Base-by-base conservation (phyloP, 2,797 vertebrate species). In the Sebastes itinus region DNA sequence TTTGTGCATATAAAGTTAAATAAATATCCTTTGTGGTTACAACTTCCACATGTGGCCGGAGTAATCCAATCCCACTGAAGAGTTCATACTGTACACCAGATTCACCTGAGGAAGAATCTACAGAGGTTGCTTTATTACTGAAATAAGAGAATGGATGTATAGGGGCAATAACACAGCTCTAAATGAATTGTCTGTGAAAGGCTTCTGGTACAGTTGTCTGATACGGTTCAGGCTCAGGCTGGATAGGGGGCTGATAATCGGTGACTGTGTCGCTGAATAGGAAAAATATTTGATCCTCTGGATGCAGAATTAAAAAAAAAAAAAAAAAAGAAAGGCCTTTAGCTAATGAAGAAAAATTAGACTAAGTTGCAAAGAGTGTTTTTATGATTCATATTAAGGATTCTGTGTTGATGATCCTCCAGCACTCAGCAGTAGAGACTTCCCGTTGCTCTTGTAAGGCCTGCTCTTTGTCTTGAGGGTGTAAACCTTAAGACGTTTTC, bases 191-290 rank as follows among this genome's bases (percentile, higher is more conserved):
- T 58, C 7, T 27, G 56, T 27, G 56, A 58, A 58, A 58, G 25
- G 13, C 56, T 18, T 8, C 55, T 7, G 6, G 12, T 38, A 38
- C 4, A 33, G 32, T 33, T 33, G 32, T 33, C 10, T 33, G 32
- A 33, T 33, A 33, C 32, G 10, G 32, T 33, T 33, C 33, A 38
- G 5, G 38, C 38, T 14, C 38, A 42, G 38, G 23, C 23, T 27
- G 23, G 56, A 27, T 58, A 13, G 0, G 0, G 14, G 25, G 0
- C 42, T 46, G 16, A 46, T 18, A 0, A 18, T 3, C 42, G 42
- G 42, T 46, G 38, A 42, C 38, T 42, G 38, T 42, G 16, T 7
- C 6, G 6, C 42, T 46, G 42, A 0, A 46, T 46, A 2, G 42
- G 16, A 58, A 0, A 27, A 14, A 58, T 58, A 58, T 58, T 58